Evolutionary conservation across 2,888 invertebrate genomes (phyloP).

Genomic region (Abrostola triplasia): DNA sequence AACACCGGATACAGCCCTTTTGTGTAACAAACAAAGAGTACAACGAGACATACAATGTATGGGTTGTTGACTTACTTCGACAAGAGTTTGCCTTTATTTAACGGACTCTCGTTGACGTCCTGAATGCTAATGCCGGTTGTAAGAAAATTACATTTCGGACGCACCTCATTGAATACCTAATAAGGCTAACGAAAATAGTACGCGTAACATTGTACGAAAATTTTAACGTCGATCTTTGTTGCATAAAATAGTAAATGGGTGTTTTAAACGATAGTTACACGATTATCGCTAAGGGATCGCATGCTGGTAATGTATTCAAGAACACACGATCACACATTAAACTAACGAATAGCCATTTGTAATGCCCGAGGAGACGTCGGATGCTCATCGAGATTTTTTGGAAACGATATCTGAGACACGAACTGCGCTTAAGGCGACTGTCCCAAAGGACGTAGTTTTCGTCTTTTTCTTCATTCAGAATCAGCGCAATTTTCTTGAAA

Average conservation of each 20-base stretch:
- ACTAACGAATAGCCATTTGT: constrained; percentile 61
- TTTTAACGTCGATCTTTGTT: constrained; percentile 42
- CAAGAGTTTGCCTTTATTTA: constrained; percentile 68
- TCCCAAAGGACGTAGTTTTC: constrained; percentile 49
- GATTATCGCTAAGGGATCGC: constrained; percentile 60
- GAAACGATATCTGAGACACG: constrained; percentile 62
- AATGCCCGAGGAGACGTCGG: constrained; percentile 60
- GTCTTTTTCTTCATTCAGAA: constrained; percentile 35
- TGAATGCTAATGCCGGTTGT: constrained; percentile 71
- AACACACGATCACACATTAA: constrained; percentile 60
- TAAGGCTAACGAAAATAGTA: constrained; percentile 58
- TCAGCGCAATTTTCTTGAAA: constrained; percentile 7
- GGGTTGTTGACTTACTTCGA: constrained; percentile 80
- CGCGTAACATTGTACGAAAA: constrained; percentile 45
- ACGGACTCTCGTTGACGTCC: constrained; percentile 64
- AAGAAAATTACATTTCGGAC: constrained; percentile 67
- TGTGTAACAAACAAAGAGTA: constrained; percentile 80
- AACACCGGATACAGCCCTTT: constrained; percentile 85
- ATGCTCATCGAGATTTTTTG: constrained; percentile 67
- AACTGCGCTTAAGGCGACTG: constrained; percentile 65
- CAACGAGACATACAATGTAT: constrained; percentile 64
- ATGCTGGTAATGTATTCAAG: constrained; percentile 62
- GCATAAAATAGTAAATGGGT: constrained; percentile 42
- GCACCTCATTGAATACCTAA: constrained; percentile 66
- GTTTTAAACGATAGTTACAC: constrained; percentile 48